A percentile compares a stretch with the other conserved stretches of the same genome.
Evolutionary conservation across 2,113 vertebrate species (phyloP).

Genomic region (Uria lomvia): DNA sequence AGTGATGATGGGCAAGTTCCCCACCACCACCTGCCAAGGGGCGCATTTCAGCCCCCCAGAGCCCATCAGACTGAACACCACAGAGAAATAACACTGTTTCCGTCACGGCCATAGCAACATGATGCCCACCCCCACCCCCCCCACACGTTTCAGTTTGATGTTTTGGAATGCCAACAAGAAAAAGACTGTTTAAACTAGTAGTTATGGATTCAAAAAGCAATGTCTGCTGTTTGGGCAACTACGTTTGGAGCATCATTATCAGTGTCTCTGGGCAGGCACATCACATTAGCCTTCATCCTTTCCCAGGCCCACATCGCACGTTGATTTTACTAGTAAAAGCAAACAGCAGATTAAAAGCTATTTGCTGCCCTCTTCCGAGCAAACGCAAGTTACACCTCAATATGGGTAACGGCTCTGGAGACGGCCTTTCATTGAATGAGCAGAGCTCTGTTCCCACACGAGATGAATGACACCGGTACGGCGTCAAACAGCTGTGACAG

Average conservation of each 20-base stretch:
- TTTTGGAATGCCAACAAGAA: background rate
- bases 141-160: background rate
- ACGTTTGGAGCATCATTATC: background rate
- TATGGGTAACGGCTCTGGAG: background rate
- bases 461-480: background rate
- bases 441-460: background rate
- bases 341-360: background rate
- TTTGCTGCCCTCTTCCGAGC: slow-evolving; percentile 56
- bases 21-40: background rate
- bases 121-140: background rate
- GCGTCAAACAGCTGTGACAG: background rate
- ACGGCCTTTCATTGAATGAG: background rate
- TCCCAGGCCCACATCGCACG: background rate
- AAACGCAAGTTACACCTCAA: background rate
- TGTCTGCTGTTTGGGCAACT: background rate
- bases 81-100: background rate
- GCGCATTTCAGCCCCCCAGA: background rate
- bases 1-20: background rate
- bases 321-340: background rate
- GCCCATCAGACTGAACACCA: background rate
- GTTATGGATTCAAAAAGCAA: background rate
- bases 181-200: background rate
- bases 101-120: background rate
- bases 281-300: background rate
- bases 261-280: background rate